A percentile compares a stretch with the other conserved stretches of the same genome.
These are phyloP conservation scores for Seriola dumerili DNA, from an alignment of 2,113 vertebrate genomes.

Conservation along the genomic window DNA sequence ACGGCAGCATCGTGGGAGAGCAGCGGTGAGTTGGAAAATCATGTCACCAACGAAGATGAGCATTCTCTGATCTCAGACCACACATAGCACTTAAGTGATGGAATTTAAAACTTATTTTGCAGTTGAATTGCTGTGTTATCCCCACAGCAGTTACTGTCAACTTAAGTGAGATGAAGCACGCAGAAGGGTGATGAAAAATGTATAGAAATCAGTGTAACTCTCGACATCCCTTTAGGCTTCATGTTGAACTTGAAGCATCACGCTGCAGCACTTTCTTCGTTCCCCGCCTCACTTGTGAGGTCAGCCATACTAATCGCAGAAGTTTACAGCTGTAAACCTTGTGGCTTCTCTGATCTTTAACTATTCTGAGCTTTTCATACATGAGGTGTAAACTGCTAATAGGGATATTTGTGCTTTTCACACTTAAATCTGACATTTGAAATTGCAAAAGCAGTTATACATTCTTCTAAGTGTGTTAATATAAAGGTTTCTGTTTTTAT, in stretches of 20 bases:
- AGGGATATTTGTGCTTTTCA: background rate
- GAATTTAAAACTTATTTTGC: conserved; percentile 65
- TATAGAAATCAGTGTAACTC: conserved; percentile 50
- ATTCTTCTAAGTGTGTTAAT: background rate
- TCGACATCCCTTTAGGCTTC: conserved; percentile 1
- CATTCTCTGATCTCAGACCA: conserved; percentile 4
- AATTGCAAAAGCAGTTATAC: background rate
- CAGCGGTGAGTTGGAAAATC: conserved; percentile 23
- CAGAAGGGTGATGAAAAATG: conserved; percentile 60
- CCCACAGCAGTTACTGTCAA: conserved; percentile 58
- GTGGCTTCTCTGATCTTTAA: background rate
- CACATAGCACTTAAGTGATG: conserved; percentile 18
- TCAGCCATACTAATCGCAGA: background rate
- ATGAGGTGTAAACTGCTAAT: background rate
- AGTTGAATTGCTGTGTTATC: conserved; percentile 49
- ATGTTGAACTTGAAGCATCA: conserved; percentile 23
- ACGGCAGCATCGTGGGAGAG: background rate
- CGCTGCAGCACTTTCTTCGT: conserved; percentile 4
- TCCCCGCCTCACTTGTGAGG: background rate
- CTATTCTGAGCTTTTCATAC: background rate
- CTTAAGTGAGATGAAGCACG: conserved; percentile 54
- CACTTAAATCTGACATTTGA: background rate
- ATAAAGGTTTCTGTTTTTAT: background rate
- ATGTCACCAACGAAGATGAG: conserved; percentile 20
- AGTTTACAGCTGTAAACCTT: background rate